Conservation (phyloP, 2,888 invertebrate genomes). For the Malacosoma neustria region DNA sequence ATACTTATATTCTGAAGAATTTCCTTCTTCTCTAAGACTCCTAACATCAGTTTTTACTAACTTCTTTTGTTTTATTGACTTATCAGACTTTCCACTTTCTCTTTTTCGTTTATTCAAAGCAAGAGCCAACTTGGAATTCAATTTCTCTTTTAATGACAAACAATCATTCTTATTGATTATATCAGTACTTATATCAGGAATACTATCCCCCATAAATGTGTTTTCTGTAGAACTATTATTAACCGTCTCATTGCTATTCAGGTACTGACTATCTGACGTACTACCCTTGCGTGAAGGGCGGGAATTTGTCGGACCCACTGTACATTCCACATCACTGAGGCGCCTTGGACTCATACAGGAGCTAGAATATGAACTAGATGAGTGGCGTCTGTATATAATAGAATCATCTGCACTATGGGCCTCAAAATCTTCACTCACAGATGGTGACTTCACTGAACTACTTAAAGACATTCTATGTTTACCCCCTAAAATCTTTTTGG, state of each 20-base stretch:
- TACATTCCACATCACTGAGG: conserved; percentile 65
- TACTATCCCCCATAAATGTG: conserved; percentile 29
- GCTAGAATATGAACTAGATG: conserved; percentile 88
- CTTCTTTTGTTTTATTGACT: conserved; percentile 48
- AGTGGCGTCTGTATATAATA: conserved; percentile 86
- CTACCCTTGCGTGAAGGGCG: conserved; percentile 20
- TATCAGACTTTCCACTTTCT: conserved; percentile 43
- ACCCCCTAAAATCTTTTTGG: conserved; percentile 42
- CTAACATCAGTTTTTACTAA: conserved; percentile 21
- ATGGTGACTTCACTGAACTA: conserved; percentile 65
- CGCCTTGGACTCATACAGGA: conserved; percentile 79
- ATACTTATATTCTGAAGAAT: conserved; percentile 30
- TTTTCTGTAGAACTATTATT: conserved; percentile 16
- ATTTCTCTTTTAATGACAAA: conserved; percentile 58
- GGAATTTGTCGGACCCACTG: conserved; percentile 20
- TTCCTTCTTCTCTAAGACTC: conserved; percentile 9
- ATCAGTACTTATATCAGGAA: conserved; percentile 24
- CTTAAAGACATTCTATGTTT: conserved; percentile 52
- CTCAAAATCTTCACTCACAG: conserved; percentile 77
- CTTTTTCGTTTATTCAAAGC: conserved; percentile 63
- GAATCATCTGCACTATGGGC: conserved; percentile 82
- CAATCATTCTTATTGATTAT: conserved; percentile 60
- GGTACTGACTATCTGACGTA: conserved; percentile 15
- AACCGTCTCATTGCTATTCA: conserved; percentile 8
- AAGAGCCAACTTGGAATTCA: conserved; percentile 57